Evolutionary conservation across 2,113 vertebrate species (phyloP).

Genomic region (Fregata magnificens): DNA sequence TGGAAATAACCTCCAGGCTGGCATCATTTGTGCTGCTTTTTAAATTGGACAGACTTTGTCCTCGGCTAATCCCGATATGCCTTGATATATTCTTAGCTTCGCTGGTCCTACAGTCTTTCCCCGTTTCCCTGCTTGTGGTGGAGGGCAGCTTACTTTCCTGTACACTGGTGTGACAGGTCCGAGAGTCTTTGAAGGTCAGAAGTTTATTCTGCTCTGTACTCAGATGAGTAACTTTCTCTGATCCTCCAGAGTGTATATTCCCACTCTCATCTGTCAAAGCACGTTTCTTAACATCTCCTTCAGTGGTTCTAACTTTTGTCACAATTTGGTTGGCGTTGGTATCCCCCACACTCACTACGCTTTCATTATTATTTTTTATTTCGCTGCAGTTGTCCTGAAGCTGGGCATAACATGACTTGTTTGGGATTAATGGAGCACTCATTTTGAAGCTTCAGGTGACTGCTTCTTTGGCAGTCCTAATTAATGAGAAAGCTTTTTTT

Average conservation of each 20-base stretch:
- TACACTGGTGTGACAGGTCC: background rate
- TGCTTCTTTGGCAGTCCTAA: background rate
- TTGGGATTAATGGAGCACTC: conserved; percentile 69
- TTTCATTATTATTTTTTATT: conserved; percentile 75
- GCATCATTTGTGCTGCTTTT: conserved; percentile 59
- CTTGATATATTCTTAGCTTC: conserved; percentile 40
- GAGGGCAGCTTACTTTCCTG: conserved; percentile 56
- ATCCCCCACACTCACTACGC: conserved; percentile 64
- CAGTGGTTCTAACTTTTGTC: conserved; percentile 11
- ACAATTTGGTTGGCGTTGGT: conserved; percentile 78
- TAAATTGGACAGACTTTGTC: conserved; percentile 57
- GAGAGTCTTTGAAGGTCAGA: conserved; percentile 37
- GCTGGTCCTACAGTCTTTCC: background rate
- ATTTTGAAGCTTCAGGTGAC: conserved; percentile 57
- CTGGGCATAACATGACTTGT: conserved; percentile 69
- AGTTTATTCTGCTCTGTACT: conserved; percentile 47
- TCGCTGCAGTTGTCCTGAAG: conserved; percentile 67
- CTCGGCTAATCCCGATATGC: conserved; percentile 33
- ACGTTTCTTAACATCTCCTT: background rate
- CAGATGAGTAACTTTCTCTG: conserved; percentile 23
- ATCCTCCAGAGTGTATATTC: conserved; percentile 28
- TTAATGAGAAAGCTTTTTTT: background rate
- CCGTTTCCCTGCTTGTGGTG: background rate
- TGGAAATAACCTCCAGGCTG: conserved; percentile 39
- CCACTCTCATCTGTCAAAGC: conserved; percentile 36